These are phyloP conservation scores for Allacma fusca DNA, from an alignment of 2,888 invertebrate species.

Conservation along the genomic window DNA sequence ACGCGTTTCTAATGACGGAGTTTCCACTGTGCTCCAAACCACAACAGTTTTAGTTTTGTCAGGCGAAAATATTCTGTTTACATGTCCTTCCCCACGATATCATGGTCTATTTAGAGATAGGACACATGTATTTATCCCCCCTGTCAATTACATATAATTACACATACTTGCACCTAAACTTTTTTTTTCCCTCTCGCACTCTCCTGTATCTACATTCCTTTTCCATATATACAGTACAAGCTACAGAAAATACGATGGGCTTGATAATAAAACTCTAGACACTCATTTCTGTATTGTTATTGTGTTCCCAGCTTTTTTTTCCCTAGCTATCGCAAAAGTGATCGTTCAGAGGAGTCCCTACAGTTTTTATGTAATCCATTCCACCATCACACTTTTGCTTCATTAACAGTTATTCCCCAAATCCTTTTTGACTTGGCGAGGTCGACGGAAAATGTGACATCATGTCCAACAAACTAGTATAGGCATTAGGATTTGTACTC, in stretches of 20 bases:
- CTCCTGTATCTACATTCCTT: neutral
- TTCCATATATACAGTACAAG: no score
- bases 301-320: no score
- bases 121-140: no score
- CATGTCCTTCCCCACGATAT: constrained; percentile 13
- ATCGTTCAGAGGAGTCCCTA: neutral
- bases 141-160: no score
- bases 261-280: no score
- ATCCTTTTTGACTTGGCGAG: neutral
- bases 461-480: neutral
- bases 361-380: neutral
- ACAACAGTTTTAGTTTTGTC: constrained; percentile 24
- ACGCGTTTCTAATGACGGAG: constrained; percentile 39
- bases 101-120: constrained; percentile 28
- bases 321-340: neutral
- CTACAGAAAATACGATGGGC: no score
- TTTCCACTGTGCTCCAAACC: constrained; percentile 20
- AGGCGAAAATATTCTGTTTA: constrained; percentile 31
- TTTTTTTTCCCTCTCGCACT: constrained; percentile 1
- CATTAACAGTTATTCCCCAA: neutral
- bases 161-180: neutral
- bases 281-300: no score
- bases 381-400: neutral
- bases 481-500: neutral
- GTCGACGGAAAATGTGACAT: neutral